Base-by-base conservation (phyloP, 2,113 vertebrate genomes). In the Zonotrichia leucophrys region DNA sequence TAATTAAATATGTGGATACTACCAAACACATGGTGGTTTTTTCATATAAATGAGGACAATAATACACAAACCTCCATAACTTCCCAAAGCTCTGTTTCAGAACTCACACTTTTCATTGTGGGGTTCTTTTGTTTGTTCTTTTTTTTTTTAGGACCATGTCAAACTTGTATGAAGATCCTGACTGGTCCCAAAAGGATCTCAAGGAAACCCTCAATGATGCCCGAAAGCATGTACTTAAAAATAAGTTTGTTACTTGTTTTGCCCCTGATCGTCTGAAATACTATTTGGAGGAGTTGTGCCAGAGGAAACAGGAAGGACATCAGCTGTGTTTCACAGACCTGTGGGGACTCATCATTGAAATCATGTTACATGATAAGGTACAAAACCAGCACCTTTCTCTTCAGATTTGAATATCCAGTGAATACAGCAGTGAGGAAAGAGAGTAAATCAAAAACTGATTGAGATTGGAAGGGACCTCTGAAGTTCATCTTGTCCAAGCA, bases 181-280 rank as follows among this genome's bases (percentile, higher is more conserved):
- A 98, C 35, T 99, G 99, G 99, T 99, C 99, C 41, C 97, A 97
- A 27, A 97, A 97, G 53, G 97, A 98, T 89, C 95, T 99, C 35
- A 95, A 97, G 44, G 53, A 59, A 47, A 58, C 91, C 31, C 17
- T 98, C 83, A 46, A 66, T 1, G 97, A 98, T 62, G 94, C 37
- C 41, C 93, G 97, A 82, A 97, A 96, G n/a, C 98, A 98, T 0
- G 95, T 95, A 5, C 94, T 98, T 74, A 98, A 98, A 94, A 98
- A 98, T 80, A 96, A 96, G 46, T 49, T 97, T 49, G 77, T 98
- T 1, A 33, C 96, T 31, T 96, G 96, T 90, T 98, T 99, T 75
- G 96, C 96, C 24, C 87, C 95, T 2, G 93, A 97, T 53, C 97
- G 98, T 42, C 94, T 99, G 63, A 42, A 33, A 49, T 98, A 98